phyloP scores from a whole-genome alignment of 2,888 invertebrate genomes.

The Hesperia comma region DNA sequence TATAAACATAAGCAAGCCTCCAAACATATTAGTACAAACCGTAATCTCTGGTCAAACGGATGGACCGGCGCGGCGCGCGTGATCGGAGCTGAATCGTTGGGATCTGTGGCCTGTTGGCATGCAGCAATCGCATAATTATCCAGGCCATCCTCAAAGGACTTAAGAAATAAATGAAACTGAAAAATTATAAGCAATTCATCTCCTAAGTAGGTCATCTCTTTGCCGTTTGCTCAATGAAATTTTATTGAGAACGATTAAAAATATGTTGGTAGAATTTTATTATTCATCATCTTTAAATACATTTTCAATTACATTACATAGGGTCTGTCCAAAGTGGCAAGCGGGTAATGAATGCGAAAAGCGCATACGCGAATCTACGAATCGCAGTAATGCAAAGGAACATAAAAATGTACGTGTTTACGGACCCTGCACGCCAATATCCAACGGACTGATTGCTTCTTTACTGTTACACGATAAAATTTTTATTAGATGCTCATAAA shows the following conservation, averaged over 20 bases:
- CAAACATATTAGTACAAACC: slow-evolving; percentile 78
- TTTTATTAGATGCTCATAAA: slow-evolving; percentile 82
- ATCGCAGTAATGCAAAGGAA: slow-evolving; percentile 63
- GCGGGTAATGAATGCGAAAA: slow-evolving; percentile 15
- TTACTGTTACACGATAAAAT: slow-evolving; percentile 83
- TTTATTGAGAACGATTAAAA: no score
- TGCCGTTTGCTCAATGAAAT: no score
- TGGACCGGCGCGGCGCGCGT: slow-evolving; percentile 71
- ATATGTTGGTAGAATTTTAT: no score
- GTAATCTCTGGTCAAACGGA: slow-evolving; percentile 74
- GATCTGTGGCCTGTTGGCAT: slow-evolving; percentile 57
- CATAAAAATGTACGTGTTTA: slow-evolving; percentile 83
- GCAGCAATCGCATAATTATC: slow-evolving; percentile 54
- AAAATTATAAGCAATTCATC: slow-evolving; percentile 6
- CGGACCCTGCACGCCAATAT: slow-evolving; percentile 79
- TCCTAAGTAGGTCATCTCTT: neutral
- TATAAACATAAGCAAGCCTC: slow-evolving; percentile 54
- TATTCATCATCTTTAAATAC: no score
- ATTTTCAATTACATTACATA: neutral
- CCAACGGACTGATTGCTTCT: slow-evolving; percentile 82
- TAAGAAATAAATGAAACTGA: slow-evolving; percentile 38
- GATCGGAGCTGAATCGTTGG: slow-evolving; percentile 61
- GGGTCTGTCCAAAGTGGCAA: neutral
- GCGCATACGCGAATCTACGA: slow-evolving; percentile 53
- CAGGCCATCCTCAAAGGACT: slow-evolving; percentile 41